phyloP scores from a whole-genome alignment of 2,888 invertebrate species.

The Hedychridium roseum region DNA sequence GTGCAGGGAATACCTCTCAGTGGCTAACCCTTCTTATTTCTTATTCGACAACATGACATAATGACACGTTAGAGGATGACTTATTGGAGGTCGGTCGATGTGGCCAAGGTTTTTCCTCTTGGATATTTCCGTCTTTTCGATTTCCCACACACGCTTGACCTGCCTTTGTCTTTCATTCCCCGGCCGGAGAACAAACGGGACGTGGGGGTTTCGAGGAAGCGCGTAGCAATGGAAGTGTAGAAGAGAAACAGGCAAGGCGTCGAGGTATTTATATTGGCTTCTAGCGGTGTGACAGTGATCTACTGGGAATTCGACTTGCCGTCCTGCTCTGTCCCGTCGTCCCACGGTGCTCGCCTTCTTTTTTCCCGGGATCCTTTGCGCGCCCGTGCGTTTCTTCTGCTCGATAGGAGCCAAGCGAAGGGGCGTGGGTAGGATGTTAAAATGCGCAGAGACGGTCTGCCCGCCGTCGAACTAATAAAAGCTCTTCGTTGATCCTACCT shows the following conservation, averaged over 20 bases:
- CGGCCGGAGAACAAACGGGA: constrained; percentile 36
- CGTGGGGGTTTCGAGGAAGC: constrained; percentile 37
- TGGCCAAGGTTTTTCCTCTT: not conserved
- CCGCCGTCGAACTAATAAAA: constrained; percentile 58
- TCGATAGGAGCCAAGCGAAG: constrained; percentile 5
- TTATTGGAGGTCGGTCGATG: too few relatives aligned
- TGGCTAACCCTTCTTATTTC: too few relatives aligned
- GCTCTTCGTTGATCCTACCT: constrained; percentile 31
- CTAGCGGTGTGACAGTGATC: constrained; percentile 61
- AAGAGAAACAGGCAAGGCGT: constrained; percentile 45
- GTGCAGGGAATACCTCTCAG: too few relatives aligned
- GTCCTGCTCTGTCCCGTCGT: constrained; percentile 35
- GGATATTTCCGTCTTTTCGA: not conserved
- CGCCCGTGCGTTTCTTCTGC: constrained; percentile 15
- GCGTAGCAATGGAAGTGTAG: constrained; percentile 26
- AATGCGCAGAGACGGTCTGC: too few relatives aligned
- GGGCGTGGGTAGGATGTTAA: constrained; percentile 16
- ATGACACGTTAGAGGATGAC: too few relatives aligned
- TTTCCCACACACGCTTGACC: too few relatives aligned
- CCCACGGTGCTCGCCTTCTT: too few relatives aligned
- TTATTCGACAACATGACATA: too few relatives aligned
- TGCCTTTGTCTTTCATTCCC: not conserved
- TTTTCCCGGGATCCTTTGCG: too few relatives aligned
- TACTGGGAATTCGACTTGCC: constrained; percentile 56
- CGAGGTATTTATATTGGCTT: constrained; percentile 63